A percentile compares a stretch with the other conserved stretches of the same genome.
Conservation (phyloP, 2,113 vertebrate species). For the Percina caprodes region DNA sequence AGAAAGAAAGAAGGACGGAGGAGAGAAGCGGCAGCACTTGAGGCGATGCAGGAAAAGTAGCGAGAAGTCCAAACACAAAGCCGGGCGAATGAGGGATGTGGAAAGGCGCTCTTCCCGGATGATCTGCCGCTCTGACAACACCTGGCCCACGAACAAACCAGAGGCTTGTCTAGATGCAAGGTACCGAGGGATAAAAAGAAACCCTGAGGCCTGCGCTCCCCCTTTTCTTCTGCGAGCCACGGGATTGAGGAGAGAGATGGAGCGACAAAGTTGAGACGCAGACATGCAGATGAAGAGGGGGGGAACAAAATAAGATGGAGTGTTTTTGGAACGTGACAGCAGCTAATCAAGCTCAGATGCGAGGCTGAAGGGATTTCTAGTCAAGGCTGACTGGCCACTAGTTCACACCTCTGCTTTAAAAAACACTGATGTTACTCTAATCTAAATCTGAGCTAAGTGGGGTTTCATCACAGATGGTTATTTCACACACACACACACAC, state of each 20-base stretch:
- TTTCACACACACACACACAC: constrained; percentile 10
- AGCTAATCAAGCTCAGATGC: constrained; percentile 44
- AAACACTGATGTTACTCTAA: constrained; percentile 18
- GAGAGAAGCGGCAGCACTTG: constrained; percentile 32
- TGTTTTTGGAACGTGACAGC: constrained; percentile 48
- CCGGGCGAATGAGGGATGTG: constrained; percentile 24
- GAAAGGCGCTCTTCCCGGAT: constrained; percentile 36
- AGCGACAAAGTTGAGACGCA: constrained; percentile 30
- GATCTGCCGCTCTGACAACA: constrained; percentile 57
- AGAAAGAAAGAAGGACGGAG: constrained; percentile 18
- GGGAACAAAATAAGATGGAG: neutral
- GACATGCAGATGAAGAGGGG: constrained; percentile 35
- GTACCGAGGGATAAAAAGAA: constrained; percentile 32
- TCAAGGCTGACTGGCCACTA: constrained; percentile 17
- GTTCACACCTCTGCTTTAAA: constrained; percentile 34
- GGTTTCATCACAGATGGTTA: constrained; percentile 13
- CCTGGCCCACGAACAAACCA: constrained; percentile 60
- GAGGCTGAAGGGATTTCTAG: constrained; percentile 12
- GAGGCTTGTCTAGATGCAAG: constrained; percentile 42
- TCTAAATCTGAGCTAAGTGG: constrained; percentile 11
- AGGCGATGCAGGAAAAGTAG: constrained; percentile 56
- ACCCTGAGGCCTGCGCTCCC: constrained; percentile 32
- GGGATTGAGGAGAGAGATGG: constrained; percentile 33
- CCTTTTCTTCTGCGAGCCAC: neutral
- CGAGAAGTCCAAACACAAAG: constrained; percentile 54